Evolutionary conservation across 2,888 invertebrate species (phyloP).

Genomic region (Sepiola atlantica): DNA sequence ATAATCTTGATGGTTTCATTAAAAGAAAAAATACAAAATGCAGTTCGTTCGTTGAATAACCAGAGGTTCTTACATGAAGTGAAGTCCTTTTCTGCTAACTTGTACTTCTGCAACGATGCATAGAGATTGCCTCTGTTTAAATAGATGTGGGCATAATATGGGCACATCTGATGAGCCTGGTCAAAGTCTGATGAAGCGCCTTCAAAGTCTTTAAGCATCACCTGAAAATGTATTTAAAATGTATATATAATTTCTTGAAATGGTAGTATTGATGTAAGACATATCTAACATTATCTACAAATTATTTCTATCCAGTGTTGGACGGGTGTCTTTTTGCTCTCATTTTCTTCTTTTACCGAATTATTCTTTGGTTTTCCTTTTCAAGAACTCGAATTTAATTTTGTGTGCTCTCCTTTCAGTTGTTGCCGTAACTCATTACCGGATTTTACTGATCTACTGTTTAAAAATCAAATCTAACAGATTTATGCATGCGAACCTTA

Average conservation of each 20-base stretch:
- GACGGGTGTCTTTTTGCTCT: no score
- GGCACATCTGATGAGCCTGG: conserved; percentile 69
- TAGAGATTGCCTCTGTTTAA: conserved; percentile 74
- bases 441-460: no score
- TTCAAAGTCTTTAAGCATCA: conserved; percentile 69
- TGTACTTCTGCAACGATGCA: conserved; percentile 68
- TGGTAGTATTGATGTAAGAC: no score
- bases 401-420: no score
- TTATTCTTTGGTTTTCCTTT: no score
- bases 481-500: no score
- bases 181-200: conserved; percentile 73
- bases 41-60: neutral
- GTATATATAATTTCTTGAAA: neutral
- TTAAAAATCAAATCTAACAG: no score
- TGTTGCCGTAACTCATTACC: no score
- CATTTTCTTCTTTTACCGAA: no score
- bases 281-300: no score
- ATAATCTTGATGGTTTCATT: conserved; percentile 70
- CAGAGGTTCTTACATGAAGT: conserved; percentile 62
- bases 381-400: no score
- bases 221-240: conserved; percentile 57
- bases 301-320: no score
- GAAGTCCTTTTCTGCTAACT: conserved; percentile 72
- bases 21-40: conserved; percentile 50
- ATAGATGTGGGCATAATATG: conserved; percentile 73